A percentile compares a stretch with the other conserved stretches of the same genome.
Conservation (phyloP, 1,140 invertebrate genomes). For the Heliconius hermathena region DNA sequence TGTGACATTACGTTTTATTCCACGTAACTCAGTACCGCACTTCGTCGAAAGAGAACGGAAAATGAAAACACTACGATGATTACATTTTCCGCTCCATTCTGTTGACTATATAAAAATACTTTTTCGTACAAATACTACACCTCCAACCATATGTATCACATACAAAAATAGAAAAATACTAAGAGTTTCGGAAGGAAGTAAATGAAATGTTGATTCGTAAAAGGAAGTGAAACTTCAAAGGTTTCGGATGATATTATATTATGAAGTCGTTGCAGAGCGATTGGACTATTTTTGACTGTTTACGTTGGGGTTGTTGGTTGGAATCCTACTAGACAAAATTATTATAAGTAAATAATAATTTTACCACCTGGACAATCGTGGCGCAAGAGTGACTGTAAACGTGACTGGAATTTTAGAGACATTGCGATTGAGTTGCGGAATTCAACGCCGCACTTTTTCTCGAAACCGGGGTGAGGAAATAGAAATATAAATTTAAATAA, state of each 20-base stretch:
- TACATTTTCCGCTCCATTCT: too few species aligned
- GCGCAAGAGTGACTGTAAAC: too few species aligned
- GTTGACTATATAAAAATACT: not conserved
- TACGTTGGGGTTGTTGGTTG: not conserved
- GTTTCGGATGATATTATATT: not conserved
- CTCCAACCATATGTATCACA: not conserved
- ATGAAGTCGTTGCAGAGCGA: not conserved
- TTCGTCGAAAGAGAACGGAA: not conserved
- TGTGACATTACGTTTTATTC: not conserved
- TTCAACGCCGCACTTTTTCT: too few species aligned
- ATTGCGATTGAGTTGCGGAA: too few species aligned
- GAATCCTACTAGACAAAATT: too few species aligned
- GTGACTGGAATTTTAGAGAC: too few species aligned
- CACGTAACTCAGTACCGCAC: not conserved
- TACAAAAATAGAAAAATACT: not conserved
- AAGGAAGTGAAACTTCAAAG: not conserved
- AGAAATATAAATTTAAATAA: too few species aligned
- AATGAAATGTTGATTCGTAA: not conserved
- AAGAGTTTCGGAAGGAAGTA: constrained; percentile 1
- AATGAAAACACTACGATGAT: not conserved
- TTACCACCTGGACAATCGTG: too few species aligned
- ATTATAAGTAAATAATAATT: too few species aligned
- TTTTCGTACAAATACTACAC: not conserved
- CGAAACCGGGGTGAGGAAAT: too few species aligned
- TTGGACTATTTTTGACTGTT: not conserved